Evolutionary conservation across 2,888 invertebrate species (phyloP).

Genomic region (Limnephilus marmoratus): DNA sequence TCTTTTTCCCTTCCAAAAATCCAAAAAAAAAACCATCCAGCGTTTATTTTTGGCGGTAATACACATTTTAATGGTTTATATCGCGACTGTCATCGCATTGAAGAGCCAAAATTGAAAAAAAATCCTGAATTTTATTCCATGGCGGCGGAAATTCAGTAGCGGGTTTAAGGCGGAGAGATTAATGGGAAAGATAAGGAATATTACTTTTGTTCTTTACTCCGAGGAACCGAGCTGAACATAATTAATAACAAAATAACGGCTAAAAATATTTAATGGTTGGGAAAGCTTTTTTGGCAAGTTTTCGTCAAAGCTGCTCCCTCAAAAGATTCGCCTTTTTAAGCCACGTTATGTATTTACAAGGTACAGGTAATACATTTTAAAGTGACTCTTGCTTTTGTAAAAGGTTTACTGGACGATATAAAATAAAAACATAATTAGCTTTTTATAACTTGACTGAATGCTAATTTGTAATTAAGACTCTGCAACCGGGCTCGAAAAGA

Average conservation of each 20-base stretch:
- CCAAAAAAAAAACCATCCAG: background rate
- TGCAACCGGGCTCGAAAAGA: too few species aligned
- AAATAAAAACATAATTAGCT: too few species aligned
- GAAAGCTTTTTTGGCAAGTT: background rate
- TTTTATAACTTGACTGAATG: too few species aligned
- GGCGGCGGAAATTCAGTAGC: background rate
- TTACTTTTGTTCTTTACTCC: constrained; percentile 28
- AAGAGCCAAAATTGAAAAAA: background rate
- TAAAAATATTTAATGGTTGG: background rate
- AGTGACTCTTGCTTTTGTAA: too few species aligned
- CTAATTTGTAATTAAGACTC: too few species aligned
- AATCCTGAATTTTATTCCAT: background rate
- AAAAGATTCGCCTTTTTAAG: background rate
- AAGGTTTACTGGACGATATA: too few species aligned
- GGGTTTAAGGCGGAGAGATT: background rate
- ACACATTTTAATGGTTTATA: background rate
- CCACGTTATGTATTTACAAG: background rate
- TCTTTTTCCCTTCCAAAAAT: background rate
- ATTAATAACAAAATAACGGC: constrained; percentile 23
- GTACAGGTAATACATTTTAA: too few species aligned
- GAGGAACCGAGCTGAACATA: background rate
- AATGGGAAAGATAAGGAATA: constrained; percentile 25
- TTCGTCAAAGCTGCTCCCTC: background rate
- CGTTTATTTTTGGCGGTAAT: background rate
- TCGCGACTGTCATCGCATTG: constrained; percentile 2